phyloP scores from a whole-genome alignment of 2,113 vertebrate genomes.

The Leiothrix lutea region DNA sequence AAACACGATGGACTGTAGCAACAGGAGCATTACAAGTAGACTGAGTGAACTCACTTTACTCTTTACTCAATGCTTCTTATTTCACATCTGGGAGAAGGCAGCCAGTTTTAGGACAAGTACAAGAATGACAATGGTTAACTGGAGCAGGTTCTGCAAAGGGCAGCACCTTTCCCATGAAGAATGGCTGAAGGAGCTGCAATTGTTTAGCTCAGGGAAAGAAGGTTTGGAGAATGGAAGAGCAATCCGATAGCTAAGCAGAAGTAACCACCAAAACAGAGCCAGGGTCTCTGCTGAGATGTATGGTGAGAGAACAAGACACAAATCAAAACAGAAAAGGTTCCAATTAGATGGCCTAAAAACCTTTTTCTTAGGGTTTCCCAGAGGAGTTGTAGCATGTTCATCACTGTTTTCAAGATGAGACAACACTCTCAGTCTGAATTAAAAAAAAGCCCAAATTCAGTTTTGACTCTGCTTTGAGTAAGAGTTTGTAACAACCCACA shows the following conservation, averaged over 20 bases:
- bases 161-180: not conserved
- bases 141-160: not conserved
- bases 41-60: not conserved
- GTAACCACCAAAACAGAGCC: not conserved
- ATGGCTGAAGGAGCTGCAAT: not conserved
- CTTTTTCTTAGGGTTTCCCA: not conserved
- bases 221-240: not conserved
- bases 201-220: not conserved
- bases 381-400: not conserved
- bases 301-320: not conserved
- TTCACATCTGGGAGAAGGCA: not conserved
- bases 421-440: not conserved
- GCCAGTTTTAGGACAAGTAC: not conserved
- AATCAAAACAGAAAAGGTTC: not conserved
- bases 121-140: not conserved
- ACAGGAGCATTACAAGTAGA: not conserved
- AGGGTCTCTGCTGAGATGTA: not conserved
- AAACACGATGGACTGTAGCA: not conserved
- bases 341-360: not conserved
- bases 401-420: not conserved
- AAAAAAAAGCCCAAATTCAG: not conserved
- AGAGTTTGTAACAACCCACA: not conserved
- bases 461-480: not conserved
- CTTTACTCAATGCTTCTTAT: accelerated
- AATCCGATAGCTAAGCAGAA: not conserved